Base-by-base conservation (phyloP, 1,140 invertebrate genomes). In the Diachasma alloeum region DNA sequence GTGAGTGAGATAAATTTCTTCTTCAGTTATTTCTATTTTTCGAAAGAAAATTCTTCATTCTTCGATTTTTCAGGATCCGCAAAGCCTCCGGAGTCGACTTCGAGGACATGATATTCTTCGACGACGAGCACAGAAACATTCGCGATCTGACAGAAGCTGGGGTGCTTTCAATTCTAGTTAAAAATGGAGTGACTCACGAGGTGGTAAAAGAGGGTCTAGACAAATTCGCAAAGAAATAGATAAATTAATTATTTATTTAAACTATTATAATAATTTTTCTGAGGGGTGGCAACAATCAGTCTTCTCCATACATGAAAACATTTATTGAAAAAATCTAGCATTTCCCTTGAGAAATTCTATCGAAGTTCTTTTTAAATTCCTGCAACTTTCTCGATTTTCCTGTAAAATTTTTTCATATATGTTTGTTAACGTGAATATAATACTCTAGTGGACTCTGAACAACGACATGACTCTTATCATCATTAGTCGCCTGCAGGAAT, bases 61-160 rank as follows among this genome's bases (percentile, higher is more conserved):
- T 79, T 83, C 82, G 82, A 79, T 80, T 80, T 89, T 90, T 78
- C 78, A 94, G 93, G 81, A 91, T 95, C 77, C 90, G 92, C 76
- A 84, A 90, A 75, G 78, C 87, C 24, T 92, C 92, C 77, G 91
- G 91, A 17, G 70, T 92, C 39, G 82, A 90, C 0, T 94, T 90
- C 83, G 88, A 90, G 63, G 92, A 95, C 39, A 95, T 96, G 93
- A 80, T 94, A 48, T 94, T 94, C 81, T 94, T 94, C 86, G 93
- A 94, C 80, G 93, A 94, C 85, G 93, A 94, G 83, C 44, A 86
- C 2, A 82, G 93, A 74, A 94, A 94, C 86, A 93, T 93, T 66
- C 72, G 66, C 11, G 93, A 93, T 81, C 77, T 94, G 17, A 86
- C 83, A 46, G 84, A 87, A 79, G 78, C 92, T 71, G 93, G 93